These are phyloP conservation scores for Misgurnus mizolepis DNA, from an alignment of 2,113 vertebrate genomes.

Conservation along the genomic window DNA sequence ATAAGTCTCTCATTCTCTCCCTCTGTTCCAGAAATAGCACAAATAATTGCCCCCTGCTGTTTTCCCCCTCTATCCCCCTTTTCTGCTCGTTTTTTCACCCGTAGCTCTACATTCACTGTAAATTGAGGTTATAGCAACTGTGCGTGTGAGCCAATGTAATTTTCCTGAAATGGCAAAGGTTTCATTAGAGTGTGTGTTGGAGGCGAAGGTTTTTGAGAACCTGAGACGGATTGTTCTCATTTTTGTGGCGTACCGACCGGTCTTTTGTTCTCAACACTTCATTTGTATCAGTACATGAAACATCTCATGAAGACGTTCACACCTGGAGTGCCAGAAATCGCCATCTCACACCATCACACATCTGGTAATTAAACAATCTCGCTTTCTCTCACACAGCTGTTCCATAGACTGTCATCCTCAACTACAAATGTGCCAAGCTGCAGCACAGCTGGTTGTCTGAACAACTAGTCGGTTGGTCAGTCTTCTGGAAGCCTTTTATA, in stretches of 20 bases:
- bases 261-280: slow-evolving; percentile 29
- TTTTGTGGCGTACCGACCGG: background rate
- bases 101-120: background rate
- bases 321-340: slow-evolving; percentile 37
- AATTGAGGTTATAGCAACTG: background rate
- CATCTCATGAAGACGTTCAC: slow-evolving; percentile 26
- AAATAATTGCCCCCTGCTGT: slow-evolving; percentile 27
- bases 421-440: background rate
- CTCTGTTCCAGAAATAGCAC: slow-evolving; percentile 14
- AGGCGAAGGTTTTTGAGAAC: background rate
- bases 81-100: slow-evolving; percentile 9
- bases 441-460: too few relatives aligned
- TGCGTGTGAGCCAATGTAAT: background rate
- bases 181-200: background rate
- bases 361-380: slow-evolving; percentile 39
- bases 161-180: background rate
- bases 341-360: slow-evolving; percentile 32
- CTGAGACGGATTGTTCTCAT: background rate
- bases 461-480: too few relatives aligned
- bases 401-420: slow-evolving; percentile 2
- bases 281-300: slow-evolving; percentile 1
- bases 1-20: slow-evolving; percentile 26
- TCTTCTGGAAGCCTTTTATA: too few relatives aligned
- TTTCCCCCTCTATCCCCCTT: background rate
- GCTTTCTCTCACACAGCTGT: slow-evolving; percentile 20